phyloP scores from a whole-genome alignment of 2,888 invertebrate genomes.

The Seira sanloemensis region DNA sequence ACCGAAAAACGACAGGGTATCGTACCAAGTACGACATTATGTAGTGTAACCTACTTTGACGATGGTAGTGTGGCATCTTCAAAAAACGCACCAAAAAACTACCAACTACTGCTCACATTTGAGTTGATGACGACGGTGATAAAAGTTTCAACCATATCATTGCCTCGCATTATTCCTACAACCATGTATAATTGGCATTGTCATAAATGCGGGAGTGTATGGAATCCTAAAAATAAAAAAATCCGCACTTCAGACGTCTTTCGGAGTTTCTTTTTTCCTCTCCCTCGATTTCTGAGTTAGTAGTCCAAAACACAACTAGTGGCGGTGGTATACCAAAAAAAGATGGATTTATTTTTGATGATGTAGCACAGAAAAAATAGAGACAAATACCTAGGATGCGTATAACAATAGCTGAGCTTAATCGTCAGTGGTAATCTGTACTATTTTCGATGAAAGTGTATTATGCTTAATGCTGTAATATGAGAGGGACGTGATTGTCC shows the following conservation, averaged over 20 bases:
- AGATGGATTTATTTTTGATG: background rate
- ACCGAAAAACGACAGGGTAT: background rate
- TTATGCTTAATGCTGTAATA: background rate
- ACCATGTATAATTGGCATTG: conserved; percentile 52
- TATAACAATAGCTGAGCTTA: background rate
- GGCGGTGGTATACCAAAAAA: background rate
- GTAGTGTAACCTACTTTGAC: background rate
- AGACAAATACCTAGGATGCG: background rate
- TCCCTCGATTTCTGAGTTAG: conserved; percentile 3
- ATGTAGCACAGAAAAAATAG: background rate
- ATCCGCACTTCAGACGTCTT: conserved; percentile 12
- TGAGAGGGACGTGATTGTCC: background rate
- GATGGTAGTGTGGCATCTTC: background rate
- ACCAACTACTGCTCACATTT: background rate
- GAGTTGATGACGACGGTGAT: background rate
- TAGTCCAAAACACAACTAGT: conserved; percentile 34
- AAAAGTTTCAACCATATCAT: background rate
- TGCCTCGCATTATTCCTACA: background rate
- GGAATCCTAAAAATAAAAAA: conserved; percentile 41
- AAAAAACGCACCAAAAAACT: background rate
- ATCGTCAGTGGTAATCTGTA: background rate
- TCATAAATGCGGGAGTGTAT: conserved; percentile 50
- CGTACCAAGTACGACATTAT: background rate
- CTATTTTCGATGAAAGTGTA: background rate
- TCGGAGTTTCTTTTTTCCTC: background rate